phyloP scores from a whole-genome alignment of 2,113 vertebrate species.

The Colaptes auratus region DNA sequence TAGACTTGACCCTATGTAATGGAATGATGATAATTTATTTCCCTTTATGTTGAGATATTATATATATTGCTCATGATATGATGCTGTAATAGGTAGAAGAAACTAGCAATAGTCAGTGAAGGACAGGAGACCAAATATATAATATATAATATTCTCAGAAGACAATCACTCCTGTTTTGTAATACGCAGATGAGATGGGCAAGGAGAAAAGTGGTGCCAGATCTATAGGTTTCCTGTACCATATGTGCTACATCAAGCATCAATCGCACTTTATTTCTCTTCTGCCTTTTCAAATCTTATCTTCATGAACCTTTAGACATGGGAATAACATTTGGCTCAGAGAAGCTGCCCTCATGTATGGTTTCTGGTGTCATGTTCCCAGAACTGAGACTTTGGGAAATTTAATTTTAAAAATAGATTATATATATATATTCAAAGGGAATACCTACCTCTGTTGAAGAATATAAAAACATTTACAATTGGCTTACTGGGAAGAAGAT shows the following conservation, averaged over 20 bases:
- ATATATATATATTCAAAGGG: neutral
- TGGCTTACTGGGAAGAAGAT: neutral
- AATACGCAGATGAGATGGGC: neutral
- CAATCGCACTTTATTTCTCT: neutral
- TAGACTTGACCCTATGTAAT: neutral
- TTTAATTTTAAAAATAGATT: neutral
- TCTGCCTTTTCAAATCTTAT: neutral
- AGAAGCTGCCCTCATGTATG: neutral
- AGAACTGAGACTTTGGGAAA: neutral
- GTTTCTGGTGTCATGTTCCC: neutral
- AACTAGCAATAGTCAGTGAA: neutral
- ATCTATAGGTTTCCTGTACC: neutral
- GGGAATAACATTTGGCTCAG: neutral
- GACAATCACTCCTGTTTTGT: neutral
- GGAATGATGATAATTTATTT: neutral
- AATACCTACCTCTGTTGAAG: neutral
- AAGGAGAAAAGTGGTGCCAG: neutral
- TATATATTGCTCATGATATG: neutral
- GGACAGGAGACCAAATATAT: neutral
- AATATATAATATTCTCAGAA: neutral
- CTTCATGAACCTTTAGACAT: neutral
- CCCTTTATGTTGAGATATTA: neutral
- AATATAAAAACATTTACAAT: neutral
- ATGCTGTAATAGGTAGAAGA: neutral
- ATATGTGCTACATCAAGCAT: neutral